Evolutionary conservation across 2,888 invertebrate genomes (phyloP), one percentile per base, ranked within the genome.

Genomic region (Spilarctia lutea): DNA sequence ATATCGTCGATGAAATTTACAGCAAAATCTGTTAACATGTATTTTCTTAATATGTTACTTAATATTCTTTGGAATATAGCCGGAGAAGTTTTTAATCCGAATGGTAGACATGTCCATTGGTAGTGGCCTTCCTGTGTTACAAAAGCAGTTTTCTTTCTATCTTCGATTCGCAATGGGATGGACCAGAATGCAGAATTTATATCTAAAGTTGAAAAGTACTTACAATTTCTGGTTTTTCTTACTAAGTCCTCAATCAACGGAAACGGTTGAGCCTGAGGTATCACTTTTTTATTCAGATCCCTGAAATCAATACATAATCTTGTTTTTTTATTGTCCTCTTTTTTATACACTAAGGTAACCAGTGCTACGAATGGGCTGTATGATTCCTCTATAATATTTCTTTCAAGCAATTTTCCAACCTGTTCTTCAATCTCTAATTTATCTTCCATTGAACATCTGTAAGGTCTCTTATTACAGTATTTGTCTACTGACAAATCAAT

Each of bases 111-210:
- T n/a, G n/a, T n/a, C n/a, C n/a, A n/a, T n/a, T n/a, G n/a, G n/a
- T n/a, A n/a, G n/a, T n/a, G n/a, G n/a, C n/a, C n/a, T n/a, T n/a
- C n/a, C n/a, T n/a, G n/a, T n/a, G n/a, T n/a, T n/a, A n/a, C n/a
- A n/a, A n/a, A n/a, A n/a, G n/a, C n/a, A n/a, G n/a, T n/a, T n/a
- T 81, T 68, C 42, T 86, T 45, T 45, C 45, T 45, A 45, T 45
- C 45, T 45, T 45, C 16, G 3, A 45, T 4, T 45, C 4, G 18
- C 4, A 45, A 45, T 18, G 45, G 45, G 3, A 45, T 45, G 0
- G 45, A 16, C 45, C 91, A 16, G 89, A 89, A 75, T 90, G 18
- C 91, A 13, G 89, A 89, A 75, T 90, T 91, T 73, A 90, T 86
- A 67, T 91, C 90, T 0, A 91, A 60, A 24, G 84, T 88, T 27